These are phyloP conservation scores for Simalia tracyae DNA, from an alignment of 2,797 vertebrate species.

Conservation along the genomic window DNA sequence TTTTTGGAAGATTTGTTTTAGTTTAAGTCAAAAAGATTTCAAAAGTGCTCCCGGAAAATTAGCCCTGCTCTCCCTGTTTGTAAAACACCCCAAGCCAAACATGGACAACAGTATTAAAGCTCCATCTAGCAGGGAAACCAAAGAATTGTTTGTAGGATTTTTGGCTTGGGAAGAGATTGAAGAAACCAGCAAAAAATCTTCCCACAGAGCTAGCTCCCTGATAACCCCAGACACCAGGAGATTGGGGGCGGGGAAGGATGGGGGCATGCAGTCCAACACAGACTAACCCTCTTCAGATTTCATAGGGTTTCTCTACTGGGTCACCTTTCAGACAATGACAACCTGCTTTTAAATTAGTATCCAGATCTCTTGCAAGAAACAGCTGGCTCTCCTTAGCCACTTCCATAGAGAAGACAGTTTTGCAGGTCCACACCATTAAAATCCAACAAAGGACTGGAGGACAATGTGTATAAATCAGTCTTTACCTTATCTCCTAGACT, in stretches of 20 bases:
- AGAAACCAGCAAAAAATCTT: neutral
- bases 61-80: neutral
- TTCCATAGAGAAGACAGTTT: neutral
- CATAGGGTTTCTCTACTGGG: neutral
- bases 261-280: neutral
- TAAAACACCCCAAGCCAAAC: neutral
- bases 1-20: neutral
- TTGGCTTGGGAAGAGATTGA: neutral
- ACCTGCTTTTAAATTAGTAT: neutral
- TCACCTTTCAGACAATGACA: neutral
- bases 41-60: neutral
- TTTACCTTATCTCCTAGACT: slow-evolving; percentile 83
- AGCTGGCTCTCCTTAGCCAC: too few relatives aligned
- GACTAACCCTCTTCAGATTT: neutral
- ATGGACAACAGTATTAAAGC: slow-evolving; percentile 32
- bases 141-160: slow-evolving; percentile 8
- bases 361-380: neutral
- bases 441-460: neutral
- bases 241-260: neutral
- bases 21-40: neutral
- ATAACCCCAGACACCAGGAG: neutral
- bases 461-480: neutral
- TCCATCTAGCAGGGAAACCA: slow-evolving; percentile 63
- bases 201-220: too few relatives aligned
- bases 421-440: neutral